Evolutionary conservation across 2,888 invertebrate genomes (phyloP).

Genomic region (Melikaiella ostensackeni): DNA sequence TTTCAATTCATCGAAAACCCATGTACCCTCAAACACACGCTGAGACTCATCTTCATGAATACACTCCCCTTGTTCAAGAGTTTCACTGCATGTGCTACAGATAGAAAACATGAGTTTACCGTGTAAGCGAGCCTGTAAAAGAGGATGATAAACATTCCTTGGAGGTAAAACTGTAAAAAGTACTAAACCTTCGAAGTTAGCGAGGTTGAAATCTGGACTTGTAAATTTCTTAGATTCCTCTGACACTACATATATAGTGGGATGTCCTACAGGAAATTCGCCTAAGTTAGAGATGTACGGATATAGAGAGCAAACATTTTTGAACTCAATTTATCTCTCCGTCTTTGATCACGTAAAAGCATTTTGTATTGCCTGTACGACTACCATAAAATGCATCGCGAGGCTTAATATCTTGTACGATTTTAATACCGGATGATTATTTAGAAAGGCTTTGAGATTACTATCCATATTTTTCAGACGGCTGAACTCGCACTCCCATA

Average conservation of each 20-base stretch:
- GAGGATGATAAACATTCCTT: slow-evolving; percentile 61
- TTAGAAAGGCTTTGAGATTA: no score
- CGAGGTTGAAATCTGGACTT: slow-evolving; percentile 43
- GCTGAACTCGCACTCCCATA: slow-evolving; percentile 42
- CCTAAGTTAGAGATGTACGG: slow-evolving; percentile 61
- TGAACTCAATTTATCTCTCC: slow-evolving; percentile 42
- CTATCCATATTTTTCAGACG: no score
- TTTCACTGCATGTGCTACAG: slow-evolving; percentile 66
- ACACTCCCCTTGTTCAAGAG: slow-evolving; percentile 55
- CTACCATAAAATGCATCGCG: slow-evolving; percentile 41
- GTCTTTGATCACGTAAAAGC: background rate
- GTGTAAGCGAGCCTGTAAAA: slow-evolving; percentile 62
- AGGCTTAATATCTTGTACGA: no score
- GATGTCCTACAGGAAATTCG: slow-evolving; percentile 63
- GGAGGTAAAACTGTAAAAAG: slow-evolving; percentile 60
- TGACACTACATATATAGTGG: slow-evolving; percentile 54
- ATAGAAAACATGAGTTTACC: slow-evolving; percentile 68
- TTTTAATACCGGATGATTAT: no score
- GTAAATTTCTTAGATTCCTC: slow-evolving; percentile 48
- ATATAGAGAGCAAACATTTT: slow-evolving; percentile 40
- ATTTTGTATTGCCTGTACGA: slow-evolving; percentile 14
- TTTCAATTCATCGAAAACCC: slow-evolving; percentile 69
- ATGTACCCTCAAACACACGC: no score
- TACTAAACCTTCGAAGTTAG: slow-evolving; percentile 56
- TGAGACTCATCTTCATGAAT: no score